phyloP scores from a whole-genome alignment of 2,113 vertebrate genomes.

The Eretmochelys imbricata region DNA sequence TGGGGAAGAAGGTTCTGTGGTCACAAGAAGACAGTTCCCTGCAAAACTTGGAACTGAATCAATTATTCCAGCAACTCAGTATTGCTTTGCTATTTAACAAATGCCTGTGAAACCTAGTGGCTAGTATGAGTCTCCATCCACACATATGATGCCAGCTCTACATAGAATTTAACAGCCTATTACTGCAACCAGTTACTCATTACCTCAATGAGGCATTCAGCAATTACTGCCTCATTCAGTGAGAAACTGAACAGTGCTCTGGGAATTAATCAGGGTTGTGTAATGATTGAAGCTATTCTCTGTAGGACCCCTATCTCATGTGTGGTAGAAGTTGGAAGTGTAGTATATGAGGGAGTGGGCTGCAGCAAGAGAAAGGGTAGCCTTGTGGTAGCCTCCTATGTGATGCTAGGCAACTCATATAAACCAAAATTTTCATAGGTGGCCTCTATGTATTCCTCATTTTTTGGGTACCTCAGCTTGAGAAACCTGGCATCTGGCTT shows the following conservation, averaged over 20 bases:
- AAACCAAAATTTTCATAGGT: neutral
- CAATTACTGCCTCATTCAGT: neutral
- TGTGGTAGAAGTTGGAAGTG: neutral
- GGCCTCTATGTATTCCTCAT: neutral
- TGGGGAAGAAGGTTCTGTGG: neutral
- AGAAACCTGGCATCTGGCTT: neutral
- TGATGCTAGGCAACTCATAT: neutral
- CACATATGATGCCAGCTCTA: neutral
- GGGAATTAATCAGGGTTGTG: neutral
- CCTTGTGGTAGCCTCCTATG: neutral
- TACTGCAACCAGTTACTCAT: too few species aligned
- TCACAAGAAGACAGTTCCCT: neutral
- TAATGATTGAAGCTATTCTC: too few species aligned
- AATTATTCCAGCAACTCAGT: neutral
- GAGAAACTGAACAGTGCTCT: neutral
- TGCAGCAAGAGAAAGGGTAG: neutral
- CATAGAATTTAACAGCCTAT: neutral
- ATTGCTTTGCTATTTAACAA: rapidly evolving
- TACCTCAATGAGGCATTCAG: neutral
- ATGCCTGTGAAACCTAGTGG: neutral
- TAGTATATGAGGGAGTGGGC: neutral
- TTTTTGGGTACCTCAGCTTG: neutral
- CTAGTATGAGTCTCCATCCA: neutral
- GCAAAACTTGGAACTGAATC: neutral
- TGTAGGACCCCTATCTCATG: too few species aligned